phyloP scores from a whole-genome alignment of 2,113 vertebrate species.

The Chaetura pelagica region DNA sequence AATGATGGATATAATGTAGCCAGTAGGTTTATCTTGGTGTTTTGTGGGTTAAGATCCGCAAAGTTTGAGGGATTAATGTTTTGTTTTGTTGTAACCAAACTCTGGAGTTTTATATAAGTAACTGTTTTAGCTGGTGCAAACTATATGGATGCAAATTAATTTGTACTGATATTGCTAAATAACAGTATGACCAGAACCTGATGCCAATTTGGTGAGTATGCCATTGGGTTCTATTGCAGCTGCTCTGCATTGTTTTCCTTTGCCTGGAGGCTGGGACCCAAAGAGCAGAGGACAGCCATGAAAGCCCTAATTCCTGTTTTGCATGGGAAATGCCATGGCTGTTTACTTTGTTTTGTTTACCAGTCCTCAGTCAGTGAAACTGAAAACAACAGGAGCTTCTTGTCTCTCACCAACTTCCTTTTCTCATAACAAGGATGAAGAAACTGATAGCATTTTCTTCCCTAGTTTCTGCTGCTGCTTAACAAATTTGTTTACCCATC shows the following conservation, averaged over 20 bases:
- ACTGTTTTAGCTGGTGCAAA: not conserved
- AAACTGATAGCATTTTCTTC: not conserved
- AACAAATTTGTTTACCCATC: not conserved
- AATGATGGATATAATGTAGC: not conserved
- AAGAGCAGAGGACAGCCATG: not conserved
- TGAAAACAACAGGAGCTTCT: not conserved
- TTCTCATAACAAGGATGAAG: not conserved
- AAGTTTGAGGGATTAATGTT: not conserved
- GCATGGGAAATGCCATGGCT: not conserved
- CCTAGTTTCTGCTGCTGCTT: not conserved
- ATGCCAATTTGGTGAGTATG: too few species aligned
- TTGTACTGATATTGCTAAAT: not conserved
- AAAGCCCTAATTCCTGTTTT: not conserved
- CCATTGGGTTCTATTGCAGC: not conserved
- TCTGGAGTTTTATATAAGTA: not conserved
- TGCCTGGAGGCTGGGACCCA: not conserved
- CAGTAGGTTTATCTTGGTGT: not conserved
- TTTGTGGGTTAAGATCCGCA: not conserved
- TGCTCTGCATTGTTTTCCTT: not conserved
- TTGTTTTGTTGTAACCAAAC: not conserved
- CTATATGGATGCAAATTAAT: not conserved
- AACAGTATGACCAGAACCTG: not conserved
- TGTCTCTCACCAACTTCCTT: not conserved
- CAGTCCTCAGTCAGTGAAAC: not conserved
- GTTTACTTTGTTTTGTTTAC: conserved; percentile 41